Evolutionary conservation across 2,113 vertebrate species (phyloP), one percentile per base, ranked within the genome.

Genomic region (Sorex fumeus): DNA sequence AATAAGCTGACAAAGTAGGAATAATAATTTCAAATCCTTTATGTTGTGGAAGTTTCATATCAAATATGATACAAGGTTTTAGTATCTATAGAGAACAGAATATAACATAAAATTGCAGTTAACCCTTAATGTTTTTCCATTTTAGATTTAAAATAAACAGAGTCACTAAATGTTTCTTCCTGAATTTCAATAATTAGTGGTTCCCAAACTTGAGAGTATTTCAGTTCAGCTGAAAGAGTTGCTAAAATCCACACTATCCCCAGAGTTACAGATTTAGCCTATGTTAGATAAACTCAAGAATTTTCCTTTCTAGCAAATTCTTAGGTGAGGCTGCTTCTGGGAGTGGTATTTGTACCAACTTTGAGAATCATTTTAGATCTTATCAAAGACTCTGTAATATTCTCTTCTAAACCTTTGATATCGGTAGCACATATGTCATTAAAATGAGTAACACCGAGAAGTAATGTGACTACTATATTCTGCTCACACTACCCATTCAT

Each of bases 21-120:
- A 77, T 79, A 43, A 77, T 77, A 69, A 74, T 71, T 47, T 90
- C 70, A 62, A 62, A n/a, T 81, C 60, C 30, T 93, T 74, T 34
- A 32, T 1, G 2, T 45, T 79, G 25, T 62, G 27, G 16, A 77
- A 86, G 84, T 81, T 50, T 32, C 32, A 10, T 15, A 57, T 62
- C 15, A 18, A 21, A 16, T 34, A 57, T 12, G 21, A 76, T 18
- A 40, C 1, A 79, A 85, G 47, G 84, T 25, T 69, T 70, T 11
- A 1, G 34, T 34, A 83, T 45, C 13, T 69, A 64, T 7, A 34
- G 70, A 84, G 18, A 66, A 67, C 21, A 88, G 11, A 86, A 36
- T 62, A 23, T 34, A 71, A 36, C 32, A 21, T 36, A 36, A 2
- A 2, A 2, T 27, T 43, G 6, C 69, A 16, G 34, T 62, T 72